Conservation (phyloP, 2,797 vertebrate species). For the Dromococcyx pavoninus region DNA sequence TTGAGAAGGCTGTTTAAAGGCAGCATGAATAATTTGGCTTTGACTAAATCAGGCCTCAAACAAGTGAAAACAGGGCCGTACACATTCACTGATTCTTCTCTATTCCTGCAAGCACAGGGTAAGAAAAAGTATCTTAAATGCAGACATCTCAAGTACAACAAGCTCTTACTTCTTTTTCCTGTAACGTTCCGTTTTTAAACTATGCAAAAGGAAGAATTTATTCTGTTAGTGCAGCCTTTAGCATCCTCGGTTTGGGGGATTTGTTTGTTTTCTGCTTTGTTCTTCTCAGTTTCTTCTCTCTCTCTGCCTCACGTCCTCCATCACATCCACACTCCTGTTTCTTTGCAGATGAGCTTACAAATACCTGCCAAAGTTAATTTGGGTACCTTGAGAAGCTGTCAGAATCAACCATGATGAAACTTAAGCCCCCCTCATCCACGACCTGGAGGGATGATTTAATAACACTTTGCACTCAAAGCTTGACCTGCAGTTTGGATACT, state of each 20-base stretch:
- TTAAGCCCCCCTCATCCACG: not conserved
- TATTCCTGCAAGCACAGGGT: not conserved
- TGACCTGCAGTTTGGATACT: not conserved
- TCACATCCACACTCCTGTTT: not conserved
- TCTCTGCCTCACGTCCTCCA: not conserved
- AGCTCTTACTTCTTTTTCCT: not conserved
- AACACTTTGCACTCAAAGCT: not conserved
- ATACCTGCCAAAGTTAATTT: not conserved
- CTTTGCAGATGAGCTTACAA: not conserved
- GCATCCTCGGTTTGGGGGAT: not conserved
- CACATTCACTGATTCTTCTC: not conserved
- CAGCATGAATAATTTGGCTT: slow-evolving; percentile 57
- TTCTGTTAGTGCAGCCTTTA: not conserved
- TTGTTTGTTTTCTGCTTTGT: not conserved
- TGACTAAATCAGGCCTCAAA: slow-evolving; percentile 46
- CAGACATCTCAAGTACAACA: not conserved
- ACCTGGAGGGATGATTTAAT: not conserved
- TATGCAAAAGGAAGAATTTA: not conserved
- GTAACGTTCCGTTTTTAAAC: not conserved
- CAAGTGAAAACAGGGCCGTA: not conserved
- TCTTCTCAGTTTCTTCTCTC: not conserved
- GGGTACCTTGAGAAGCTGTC: not conserved
- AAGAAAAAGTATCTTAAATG: not conserved
- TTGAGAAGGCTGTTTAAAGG: slow-evolving; percentile 52
- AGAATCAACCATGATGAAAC: not conserved